A percentile compares a stretch with the other conserved stretches of the same genome.
These are phyloP conservation scores for Echiichthys vipera DNA, from an alignment of 2,797 vertebrate species.

Conservation along the genomic window DNA sequence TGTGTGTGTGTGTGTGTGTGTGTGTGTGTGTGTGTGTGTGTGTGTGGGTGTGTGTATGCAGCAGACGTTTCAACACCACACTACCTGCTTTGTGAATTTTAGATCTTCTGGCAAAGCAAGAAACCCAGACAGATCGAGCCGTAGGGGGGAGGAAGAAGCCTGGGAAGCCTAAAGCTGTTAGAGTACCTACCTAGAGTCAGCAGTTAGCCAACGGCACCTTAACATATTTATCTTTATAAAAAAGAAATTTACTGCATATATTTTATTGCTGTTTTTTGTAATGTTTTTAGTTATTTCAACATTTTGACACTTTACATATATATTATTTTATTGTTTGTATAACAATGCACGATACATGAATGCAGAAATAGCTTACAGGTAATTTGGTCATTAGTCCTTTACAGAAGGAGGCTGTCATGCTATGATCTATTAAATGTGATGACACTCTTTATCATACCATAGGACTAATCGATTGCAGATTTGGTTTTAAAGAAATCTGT, in stretches of 20 bases:
- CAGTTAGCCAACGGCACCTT: background rate
- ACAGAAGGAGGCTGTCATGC: background rate
- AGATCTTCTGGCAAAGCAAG: conserved; percentile 31
- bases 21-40: background rate
- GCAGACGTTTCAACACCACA: conserved; percentile 14
- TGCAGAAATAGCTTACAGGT: no score
- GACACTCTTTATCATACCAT: background rate
- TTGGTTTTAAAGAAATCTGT: no score
- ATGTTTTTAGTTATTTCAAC: background rate
- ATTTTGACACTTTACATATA: background rate
- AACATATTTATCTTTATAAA: background rate
- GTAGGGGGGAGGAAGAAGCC: background rate
- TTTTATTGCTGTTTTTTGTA: background rate
- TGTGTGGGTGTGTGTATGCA: background rate
- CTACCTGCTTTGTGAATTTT: conserved; percentile 33
- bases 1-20: background rate
- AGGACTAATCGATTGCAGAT: no score
- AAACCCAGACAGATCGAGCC: conserved; percentile 4
- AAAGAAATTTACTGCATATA: background rate
- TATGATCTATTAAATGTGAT: background rate
- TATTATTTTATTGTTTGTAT: background rate
- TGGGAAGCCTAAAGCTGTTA: conserved; percentile 1
- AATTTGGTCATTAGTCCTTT: no score
- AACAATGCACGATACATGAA: background rate
- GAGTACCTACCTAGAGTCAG: background rate